phyloP scores from a whole-genome alignment of 1,140 invertebrate species.

The Sinonovacula constricta region DNA sequence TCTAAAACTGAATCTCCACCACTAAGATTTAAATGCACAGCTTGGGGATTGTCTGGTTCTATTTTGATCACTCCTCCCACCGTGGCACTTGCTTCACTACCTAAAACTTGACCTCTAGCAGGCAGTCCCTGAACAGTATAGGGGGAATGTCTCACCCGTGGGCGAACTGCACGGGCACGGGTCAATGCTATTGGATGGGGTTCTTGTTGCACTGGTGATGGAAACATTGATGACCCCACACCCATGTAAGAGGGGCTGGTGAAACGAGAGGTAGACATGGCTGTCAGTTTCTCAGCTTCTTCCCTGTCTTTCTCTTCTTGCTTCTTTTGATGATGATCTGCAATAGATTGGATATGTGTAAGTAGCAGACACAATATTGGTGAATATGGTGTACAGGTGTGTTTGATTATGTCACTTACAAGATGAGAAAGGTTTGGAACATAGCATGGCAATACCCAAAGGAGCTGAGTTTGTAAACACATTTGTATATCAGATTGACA shows the following conservation, averaged over 20 bases:
- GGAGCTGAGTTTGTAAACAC: too few relatives aligned
- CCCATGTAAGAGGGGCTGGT: not conserved
- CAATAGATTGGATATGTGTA: too few relatives aligned
- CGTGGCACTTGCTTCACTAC: not conserved
- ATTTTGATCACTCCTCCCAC: constrained; percentile 29
- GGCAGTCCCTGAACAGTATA: not conserved
- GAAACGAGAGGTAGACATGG: not conserved
- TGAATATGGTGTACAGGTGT: too few relatives aligned
- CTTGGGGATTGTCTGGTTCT: constrained; percentile 5
- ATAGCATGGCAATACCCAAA: too few relatives aligned
- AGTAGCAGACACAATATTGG: too few relatives aligned
- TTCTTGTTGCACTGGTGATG: not conserved
- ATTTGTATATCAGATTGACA: too few relatives aligned
- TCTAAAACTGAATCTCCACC: not conserved
- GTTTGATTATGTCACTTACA: too few relatives aligned
- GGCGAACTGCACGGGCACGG: not conserved
- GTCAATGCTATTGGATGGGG: not conserved
- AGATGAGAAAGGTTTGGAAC: too few relatives aligned
- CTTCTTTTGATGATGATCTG: constrained; percentile 18
- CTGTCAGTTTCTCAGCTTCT: not conserved
- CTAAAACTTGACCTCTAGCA: not conserved
- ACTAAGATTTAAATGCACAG: not conserved
- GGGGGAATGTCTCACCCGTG: not conserved
- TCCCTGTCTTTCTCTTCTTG: constrained; percentile 3
- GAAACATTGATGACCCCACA: not conserved